Base-by-base conservation (phyloP, 2,113 vertebrate genomes). In the Microcebus lehilahytsara region DNA sequence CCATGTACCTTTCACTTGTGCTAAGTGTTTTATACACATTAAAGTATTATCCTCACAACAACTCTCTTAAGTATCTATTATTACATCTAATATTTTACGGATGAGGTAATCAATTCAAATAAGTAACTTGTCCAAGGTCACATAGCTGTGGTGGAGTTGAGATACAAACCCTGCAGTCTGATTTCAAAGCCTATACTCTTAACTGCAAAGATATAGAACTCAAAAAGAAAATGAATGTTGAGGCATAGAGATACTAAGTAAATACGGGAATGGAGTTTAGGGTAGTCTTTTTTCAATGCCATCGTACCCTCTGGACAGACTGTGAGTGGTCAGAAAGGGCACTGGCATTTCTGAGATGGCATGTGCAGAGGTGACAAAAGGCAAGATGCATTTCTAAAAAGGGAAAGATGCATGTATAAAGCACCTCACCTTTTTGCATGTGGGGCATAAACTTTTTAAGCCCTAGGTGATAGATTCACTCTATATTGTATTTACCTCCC, bases 41-140 rank as follows among this genome's bases (percentile, higher is more conserved):
- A 40, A 83, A 93, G 77, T 40, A 64, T 92, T 74, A 72, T 86
- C 32, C 20, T 89, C 49, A 67, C 66, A 72, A 91, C 53, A 91
- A 62, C 27, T 60, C 58, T 72, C 20, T 58, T 83, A 97, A 97
- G 58, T 67, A 83, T 51, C 37, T 91, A 62, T 91, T 71, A 91
- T 75, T 77, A 89, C 30, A 77, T 67, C 62, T 56, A 79, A 51
- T 77, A 77, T 67, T 94, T 96, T 88, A 85, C 22, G 12, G 85
- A 94, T 81, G 71, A 97, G 64, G 60, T 88, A 95, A 92, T 34
- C 30, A 69, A 93, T 72, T 89, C 74, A 86, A 95, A 96, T 71
- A 89, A 85, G 60, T 62, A 95, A 94, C 30, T 79, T 87, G 25
- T 42, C 53, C 53, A 97, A 93, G 60, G 34, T 85, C 46, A 92